A percentile compares a stretch with the other conserved stretches of the same genome.
Evolutionary conservation across 2,797 vertebrate species (phyloP).

Genomic region (Furcifer pardalis): DNA sequence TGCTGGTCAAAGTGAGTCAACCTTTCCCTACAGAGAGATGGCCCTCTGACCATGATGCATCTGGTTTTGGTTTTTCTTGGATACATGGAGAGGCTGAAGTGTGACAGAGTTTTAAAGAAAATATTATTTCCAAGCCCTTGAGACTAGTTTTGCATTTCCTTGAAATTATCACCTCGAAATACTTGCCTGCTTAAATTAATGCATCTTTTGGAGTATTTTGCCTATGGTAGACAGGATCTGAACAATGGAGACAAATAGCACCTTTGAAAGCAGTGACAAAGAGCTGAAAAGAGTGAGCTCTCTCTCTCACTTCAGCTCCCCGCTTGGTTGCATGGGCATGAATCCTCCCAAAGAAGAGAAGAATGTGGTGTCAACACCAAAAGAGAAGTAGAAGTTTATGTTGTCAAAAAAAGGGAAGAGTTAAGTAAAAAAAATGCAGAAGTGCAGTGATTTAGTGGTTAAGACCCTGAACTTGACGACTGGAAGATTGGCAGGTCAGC

Average conservation of each 20-base stretch:
- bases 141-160: neutral
- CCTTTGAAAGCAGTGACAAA: neutral
- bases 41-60: neutral
- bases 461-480: no score
- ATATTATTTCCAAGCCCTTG: neutral
- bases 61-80: neutral
- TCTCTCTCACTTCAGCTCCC: no score
- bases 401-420: no score
- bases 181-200: neutral
- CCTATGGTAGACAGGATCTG: neutral
- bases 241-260: neutral
- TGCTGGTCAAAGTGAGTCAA: neutral
- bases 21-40: neutral
- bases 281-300: neutral
- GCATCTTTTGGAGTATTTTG: no score
- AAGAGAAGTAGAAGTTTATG: no score
- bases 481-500: no score
- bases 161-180: neutral
- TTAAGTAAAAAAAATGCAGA: no score
- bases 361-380: no score
- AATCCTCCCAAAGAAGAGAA: no score
- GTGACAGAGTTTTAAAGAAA: neutral
- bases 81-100: neutral
- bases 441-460: no score
- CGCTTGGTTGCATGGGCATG: no score